phyloP scores from a whole-genome alignment of 1,140 invertebrate species.

The Diabrotica undecimpunctata region DNA sequence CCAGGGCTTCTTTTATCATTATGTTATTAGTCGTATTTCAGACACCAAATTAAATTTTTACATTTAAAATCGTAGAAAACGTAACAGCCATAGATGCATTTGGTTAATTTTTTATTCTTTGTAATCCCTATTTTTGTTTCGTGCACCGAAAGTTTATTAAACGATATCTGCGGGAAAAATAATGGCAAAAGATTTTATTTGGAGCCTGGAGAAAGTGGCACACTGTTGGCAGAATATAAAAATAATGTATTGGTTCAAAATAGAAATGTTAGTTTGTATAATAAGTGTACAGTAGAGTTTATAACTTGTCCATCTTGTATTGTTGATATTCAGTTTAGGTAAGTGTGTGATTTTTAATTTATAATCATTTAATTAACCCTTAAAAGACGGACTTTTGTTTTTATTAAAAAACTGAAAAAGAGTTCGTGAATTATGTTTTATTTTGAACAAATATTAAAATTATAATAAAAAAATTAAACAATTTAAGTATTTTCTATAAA shows the following conservation, averaged over 20 bases:
- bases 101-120: background rate
- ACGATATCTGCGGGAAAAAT: slow-evolving; percentile 58
- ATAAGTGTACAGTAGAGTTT: slow-evolving; percentile 64
- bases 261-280: slow-evolving; percentile 35
- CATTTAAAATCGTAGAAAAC: background rate
- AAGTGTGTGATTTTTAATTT: slow-evolving; percentile 9
- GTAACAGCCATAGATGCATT: background rate
- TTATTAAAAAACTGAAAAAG: too few relatives aligned
- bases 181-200: slow-evolving; percentile 59
- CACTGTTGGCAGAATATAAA: slow-evolving; percentile 39
- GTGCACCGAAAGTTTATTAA: background rate
- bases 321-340: slow-evolving; percentile 59
- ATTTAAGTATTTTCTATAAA: too few relatives aligned
- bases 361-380: too few relatives aligned
- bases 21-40: background rate
- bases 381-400: too few relatives aligned
- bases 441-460: too few relatives aligned
- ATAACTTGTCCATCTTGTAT: slow-evolving; percentile 70
- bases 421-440: too few relatives aligned
- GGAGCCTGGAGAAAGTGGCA: slow-evolving; percentile 58
- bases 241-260: slow-evolving; percentile 50
- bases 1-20: slow-evolving; percentile 15
- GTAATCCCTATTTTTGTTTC: background rate
- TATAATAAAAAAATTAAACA: too few relatives aligned
- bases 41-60: background rate